Evolutionary conservation across 53 echinoderm and acorn worm species (phyloP), one percentile per base, ranked within the genome.

Genomic region (Astropecten irregularis): DNA sequence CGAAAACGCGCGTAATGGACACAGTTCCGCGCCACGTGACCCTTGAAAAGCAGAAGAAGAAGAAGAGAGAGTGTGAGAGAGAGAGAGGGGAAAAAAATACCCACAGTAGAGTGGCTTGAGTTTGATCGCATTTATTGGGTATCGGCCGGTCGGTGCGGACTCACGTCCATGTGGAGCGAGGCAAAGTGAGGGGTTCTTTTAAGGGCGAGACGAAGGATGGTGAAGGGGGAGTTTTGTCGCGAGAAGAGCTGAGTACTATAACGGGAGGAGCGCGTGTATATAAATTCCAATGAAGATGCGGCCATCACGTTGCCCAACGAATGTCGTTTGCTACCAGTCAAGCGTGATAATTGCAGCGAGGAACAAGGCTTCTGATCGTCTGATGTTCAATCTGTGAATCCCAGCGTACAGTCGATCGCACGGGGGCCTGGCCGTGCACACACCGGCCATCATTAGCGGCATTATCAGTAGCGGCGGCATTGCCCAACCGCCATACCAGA

Each of bases 261-360:
- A 36, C 15, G 32, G 18, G 61, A 27, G 29, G 61, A 14, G 32
- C 30, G 29, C 61, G 32, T 36, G 9, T 22, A 20, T 37, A 32
- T 33, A 9, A 66, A 29, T 15, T 66, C 33, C 20, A 36, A 38
- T 66, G 66, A 66, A 66, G 66, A 66, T 36, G 23, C 74, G 55
- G 61, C 61, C 79, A 79, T 26, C 28, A 79, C 62, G 61, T 37
- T 46, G 48, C 42, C 47, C 30, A 55, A 38, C 28, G 20, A 21
- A 73, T 74, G 74, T 22, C 56, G 33, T 25, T 35, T 10, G 52
- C n/a, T 26, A 50, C 38, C 74, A 55, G 74, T 74, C 48, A 56
- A 62, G 79, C 79, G 79, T 79, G 56, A 60, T 79, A 79, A 79
- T 79, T 79, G 79, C 40, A 61, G 19, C 79, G 79, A 61, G 79